phyloP scores from a whole-genome alignment of 1,140 invertebrate species.

The Papilio polytes region DNA sequence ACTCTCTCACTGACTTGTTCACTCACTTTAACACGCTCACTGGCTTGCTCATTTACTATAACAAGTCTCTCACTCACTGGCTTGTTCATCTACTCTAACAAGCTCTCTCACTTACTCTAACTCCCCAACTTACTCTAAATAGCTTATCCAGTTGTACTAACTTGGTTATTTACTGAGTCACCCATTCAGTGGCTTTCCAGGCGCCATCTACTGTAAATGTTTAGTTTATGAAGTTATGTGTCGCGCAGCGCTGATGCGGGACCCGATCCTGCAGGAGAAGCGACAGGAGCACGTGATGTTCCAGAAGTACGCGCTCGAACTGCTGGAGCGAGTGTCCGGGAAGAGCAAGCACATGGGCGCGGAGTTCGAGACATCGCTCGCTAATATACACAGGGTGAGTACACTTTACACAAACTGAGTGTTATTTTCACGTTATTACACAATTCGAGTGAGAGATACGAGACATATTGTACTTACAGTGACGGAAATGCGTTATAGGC shows the following conservation, averaged over 20 bases:
- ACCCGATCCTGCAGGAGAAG: constrained; percentile 97
- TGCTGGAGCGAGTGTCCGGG: constrained; percentile 96
- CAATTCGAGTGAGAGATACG: too few species aligned
- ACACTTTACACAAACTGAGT: too few species aligned
- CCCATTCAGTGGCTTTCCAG: too few species aligned
- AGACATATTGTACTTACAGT: too few species aligned
- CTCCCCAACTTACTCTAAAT: background rate
- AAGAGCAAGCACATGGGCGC: constrained; percentile 92
- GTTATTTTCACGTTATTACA: too few species aligned
- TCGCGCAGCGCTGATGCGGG: background rate
- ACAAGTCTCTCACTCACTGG: background rate
- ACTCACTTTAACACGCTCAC: too few species aligned
- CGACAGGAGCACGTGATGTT: constrained; percentile 97
- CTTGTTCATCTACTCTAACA: too few species aligned
- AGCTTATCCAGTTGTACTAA: too few species aligned
- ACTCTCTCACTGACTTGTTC: too few species aligned
- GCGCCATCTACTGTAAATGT: background rate
- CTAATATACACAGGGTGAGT: constrained; percentile 91
- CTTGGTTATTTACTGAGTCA: too few species aligned
- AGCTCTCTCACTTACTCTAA: background rate
- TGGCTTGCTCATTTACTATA: too few species aligned
- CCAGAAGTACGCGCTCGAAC: constrained; percentile 96
- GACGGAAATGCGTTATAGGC: too few species aligned
- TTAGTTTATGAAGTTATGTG: background rate
- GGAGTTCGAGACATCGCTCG: constrained; percentile 92